These are phyloP conservation scores for Hyalella azteca DNA, from an alignment of 2,888 invertebrate species.

Conservation along the genomic window DNA sequence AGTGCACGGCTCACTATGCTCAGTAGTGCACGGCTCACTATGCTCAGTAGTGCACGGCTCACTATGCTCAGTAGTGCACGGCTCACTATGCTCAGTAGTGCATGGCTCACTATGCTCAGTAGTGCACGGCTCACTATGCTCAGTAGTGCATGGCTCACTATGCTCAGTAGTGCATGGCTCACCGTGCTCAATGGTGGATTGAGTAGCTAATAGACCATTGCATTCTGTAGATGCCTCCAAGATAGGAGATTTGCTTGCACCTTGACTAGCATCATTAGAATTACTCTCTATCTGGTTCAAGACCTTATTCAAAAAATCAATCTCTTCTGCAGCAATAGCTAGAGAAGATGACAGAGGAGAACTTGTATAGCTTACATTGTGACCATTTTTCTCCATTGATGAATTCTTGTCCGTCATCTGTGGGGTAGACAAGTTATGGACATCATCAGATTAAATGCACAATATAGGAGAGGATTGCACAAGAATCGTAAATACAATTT, in stretches of 20 bases:
- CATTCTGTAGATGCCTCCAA: background rate
- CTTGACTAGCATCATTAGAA: conserved; percentile 6
- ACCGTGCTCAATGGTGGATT: background rate
- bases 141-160: background rate
- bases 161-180: background rate
- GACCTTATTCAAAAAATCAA: conserved; percentile 55
- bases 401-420: conserved; percentile 16
- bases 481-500: no score
- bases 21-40: background rate
- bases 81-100: no score
- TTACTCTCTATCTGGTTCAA: conserved; percentile 51
- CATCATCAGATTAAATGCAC: no score
- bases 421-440: no score
- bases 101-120: background rate
- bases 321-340: conserved; percentile 53
- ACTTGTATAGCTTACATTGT: conserved; percentile 9
- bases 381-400: conserved; percentile 24
- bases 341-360: conserved; percentile 40
- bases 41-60: background rate
- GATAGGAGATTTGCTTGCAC: background rate
- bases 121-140: background rate
- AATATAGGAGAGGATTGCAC: no score
- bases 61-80: background rate
- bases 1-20: background rate
- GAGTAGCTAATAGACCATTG: background rate